Conservation (phyloP, 2,888 invertebrate species). For the Bedellia somnulentella region DNA sequence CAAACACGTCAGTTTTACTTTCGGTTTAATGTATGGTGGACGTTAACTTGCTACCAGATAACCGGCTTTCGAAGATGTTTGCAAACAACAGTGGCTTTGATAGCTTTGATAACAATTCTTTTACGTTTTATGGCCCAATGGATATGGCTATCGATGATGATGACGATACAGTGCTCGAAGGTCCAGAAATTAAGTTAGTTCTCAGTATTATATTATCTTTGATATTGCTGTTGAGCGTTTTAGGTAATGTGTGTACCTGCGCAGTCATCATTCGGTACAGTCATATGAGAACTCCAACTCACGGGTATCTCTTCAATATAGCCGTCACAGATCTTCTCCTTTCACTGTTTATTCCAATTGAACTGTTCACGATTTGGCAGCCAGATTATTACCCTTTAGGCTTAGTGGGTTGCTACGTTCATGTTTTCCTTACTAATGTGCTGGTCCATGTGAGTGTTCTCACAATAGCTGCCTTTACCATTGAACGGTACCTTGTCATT, state of each 20-base stretch:
- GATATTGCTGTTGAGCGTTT: slow-evolving; percentile 68
- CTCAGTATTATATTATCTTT: slow-evolving; percentile 58
- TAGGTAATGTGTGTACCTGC: slow-evolving; percentile 78
- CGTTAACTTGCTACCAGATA: background rate
- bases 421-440: slow-evolving; percentile 78
- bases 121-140: slow-evolving; percentile 31
- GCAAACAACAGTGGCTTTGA: background rate
- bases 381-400: slow-evolving; percentile 75
- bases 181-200: slow-evolving; percentile 54
- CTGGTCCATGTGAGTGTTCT: slow-evolving; percentile 79
- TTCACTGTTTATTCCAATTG: slow-evolving; percentile 74
- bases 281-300: slow-evolving; percentile 81
- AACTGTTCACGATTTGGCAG: slow-evolving; percentile 76
- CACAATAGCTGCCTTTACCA: slow-evolving; percentile 83
- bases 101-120: slow-evolving; percentile 21
- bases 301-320: slow-evolving; percentile 78
- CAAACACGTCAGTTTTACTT: background rate
- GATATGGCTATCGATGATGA: slow-evolving; percentile 30
- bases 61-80: background rate
- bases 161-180: slow-evolving; percentile 25
- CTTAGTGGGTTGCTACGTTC: slow-evolving; percentile 73
- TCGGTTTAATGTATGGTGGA: background rate
- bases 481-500: slow-evolving; percentile 84
- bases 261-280: slow-evolving; percentile 72
- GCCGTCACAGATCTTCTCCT: slow-evolving; percentile 75